phyloP scores from a whole-genome alignment of 1,140 invertebrate genomes.

The Idris sp. region DNA sequence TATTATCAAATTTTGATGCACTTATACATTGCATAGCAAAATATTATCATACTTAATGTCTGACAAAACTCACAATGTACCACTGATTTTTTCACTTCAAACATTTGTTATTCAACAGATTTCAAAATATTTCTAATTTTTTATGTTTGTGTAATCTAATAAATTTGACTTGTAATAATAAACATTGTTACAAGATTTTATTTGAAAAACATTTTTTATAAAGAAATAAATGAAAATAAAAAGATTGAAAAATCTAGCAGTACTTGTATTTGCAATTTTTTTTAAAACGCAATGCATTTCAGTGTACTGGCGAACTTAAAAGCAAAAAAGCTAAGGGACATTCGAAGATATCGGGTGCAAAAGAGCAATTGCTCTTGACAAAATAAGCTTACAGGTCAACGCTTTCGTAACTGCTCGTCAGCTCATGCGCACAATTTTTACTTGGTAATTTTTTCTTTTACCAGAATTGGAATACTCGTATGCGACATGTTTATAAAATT shows the following conservation, averaged over 20 bases:
- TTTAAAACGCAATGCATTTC: neutral
- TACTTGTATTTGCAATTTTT: neutral
- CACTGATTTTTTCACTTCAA: no score
- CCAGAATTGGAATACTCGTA: conserved; percentile 6
- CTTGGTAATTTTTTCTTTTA: neutral
- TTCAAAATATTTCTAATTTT: no score
- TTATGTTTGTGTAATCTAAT: no score
- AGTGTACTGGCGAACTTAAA: neutral
- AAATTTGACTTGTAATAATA: no score
- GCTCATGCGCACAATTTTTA: conserved; percentile 19
- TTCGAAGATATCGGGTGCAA: conserved; percentile 12
- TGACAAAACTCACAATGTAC: no score
- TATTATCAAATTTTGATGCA: no score
- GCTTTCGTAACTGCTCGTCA: conserved; percentile 31
- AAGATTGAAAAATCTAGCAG: neutral
- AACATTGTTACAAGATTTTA: no score
- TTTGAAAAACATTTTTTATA: no score
- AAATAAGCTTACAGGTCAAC: conserved; percentile 17
- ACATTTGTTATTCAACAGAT: no score
- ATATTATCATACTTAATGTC: no score
- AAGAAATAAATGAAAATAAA: neutral
- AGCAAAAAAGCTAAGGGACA: conserved; percentile 8
- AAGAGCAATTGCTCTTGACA: conserved; percentile 14
- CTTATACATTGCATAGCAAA: no score
- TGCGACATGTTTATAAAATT: conserved; percentile 5